Conservation (phyloP, 2,113 vertebrate genomes). For the Albula goreensis region DNA sequence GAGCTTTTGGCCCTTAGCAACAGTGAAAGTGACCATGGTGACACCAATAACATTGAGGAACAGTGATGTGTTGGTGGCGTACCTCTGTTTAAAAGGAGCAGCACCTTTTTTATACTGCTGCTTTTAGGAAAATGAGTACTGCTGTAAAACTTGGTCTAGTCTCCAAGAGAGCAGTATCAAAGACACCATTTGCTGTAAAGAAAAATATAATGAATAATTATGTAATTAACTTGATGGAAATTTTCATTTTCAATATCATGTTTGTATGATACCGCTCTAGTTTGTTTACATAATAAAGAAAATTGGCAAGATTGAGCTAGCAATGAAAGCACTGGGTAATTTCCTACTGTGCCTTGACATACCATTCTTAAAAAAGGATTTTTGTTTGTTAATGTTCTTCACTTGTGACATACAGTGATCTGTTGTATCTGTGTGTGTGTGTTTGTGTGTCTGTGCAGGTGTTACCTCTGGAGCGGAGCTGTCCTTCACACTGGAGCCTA, state of each 20-base stretch:
- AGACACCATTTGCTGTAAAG: background rate
- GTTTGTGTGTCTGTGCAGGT: conserved; percentile 64
- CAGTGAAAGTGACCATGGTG: background rate
- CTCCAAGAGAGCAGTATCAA: no score
- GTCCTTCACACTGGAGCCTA: conserved; percentile 89
- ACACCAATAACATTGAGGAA: background rate
- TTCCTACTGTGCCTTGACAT: background rate
- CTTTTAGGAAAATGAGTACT: background rate
- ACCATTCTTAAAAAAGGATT: background rate
- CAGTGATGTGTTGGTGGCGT: background rate
- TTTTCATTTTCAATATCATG: no score
- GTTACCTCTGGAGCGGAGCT: conserved; percentile 78
- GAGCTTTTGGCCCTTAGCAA: background rate
- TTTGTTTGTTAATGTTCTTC: background rate
- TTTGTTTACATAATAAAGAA: background rate
- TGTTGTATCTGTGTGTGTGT: conserved; percentile 28
- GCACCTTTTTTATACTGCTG: background rate
- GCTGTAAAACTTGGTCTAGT: background rate
- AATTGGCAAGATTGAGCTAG: background rate
- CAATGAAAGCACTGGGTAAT: background rate
- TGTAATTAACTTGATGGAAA: background rate
- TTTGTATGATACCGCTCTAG: no score
- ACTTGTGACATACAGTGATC: background rate
- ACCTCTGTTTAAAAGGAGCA: background rate
- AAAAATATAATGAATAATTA: background rate